Conservation (phyloP, 1,140 invertebrate genomes). For the Littorina saxatilis region DNA sequence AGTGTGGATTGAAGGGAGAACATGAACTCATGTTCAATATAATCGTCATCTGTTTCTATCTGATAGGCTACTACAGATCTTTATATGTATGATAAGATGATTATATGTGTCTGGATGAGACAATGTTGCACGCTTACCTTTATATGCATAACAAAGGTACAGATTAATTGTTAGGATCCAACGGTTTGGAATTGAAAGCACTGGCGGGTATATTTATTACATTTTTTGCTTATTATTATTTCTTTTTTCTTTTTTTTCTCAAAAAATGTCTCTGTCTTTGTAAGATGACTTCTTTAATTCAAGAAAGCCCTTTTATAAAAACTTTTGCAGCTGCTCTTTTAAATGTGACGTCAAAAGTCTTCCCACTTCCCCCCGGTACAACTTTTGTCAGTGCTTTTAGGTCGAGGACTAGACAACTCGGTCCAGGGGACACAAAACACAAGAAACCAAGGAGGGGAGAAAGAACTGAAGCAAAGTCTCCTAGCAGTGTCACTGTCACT, state of each 20-base stretch:
- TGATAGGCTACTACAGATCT: too few species aligned
- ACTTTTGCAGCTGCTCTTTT: slow-evolving; percentile 27
- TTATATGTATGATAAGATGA: too few species aligned
- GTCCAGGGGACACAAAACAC: neutral
- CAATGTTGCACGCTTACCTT: too few species aligned
- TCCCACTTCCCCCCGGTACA: neutral
- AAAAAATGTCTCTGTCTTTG: neutral
- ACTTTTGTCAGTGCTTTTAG: neutral
- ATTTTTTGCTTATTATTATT: slow-evolving; percentile 1
- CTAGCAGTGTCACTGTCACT: neutral
- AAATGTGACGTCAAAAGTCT: neutral
- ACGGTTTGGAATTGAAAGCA: slow-evolving; percentile 5
- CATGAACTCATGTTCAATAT: too few species aligned
- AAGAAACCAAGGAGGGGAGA: neutral
- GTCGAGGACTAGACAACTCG: neutral
- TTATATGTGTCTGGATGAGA: too few species aligned
- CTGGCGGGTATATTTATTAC: slow-evolving; percentile 17
- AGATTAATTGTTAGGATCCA: too few species aligned
- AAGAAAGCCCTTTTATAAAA: neutral
- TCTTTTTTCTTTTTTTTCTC: slow-evolving; percentile 30
- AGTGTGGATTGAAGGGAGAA: too few species aligned
- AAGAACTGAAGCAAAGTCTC: neutral
- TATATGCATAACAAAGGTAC: too few species aligned
- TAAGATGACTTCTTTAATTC: neutral
- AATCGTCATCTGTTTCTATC: too few species aligned